Percentiles rank a stretch among this genome's conserved stretches.
phyloP scores from a whole-genome alignment of 2,113 vertebrate species.

The Oryzias javanicus region DNA sequence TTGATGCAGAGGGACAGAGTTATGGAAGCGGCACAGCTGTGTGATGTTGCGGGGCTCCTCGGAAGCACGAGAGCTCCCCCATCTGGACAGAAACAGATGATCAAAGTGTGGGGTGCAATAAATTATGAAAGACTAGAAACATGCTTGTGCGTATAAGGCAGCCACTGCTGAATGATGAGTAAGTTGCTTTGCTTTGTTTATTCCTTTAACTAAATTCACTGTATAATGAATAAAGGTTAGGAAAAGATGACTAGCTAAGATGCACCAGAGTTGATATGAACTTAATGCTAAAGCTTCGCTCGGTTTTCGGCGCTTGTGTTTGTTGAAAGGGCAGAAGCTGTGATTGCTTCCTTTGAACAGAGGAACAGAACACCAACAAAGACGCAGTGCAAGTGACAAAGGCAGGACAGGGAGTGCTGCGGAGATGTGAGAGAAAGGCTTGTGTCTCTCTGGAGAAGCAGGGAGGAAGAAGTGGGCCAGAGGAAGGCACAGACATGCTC shows the following conservation, averaged over 20 bases:
- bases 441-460: slow-evolving; percentile 36
- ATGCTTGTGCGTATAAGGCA: slow-evolving; percentile 26
- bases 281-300: slow-evolving; percentile 26
- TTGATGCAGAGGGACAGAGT: slow-evolving; percentile 19
- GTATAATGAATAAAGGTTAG: not conserved
- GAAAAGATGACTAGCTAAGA: slow-evolving; percentile 9
- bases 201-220: slow-evolving; percentile 9
- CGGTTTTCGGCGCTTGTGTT: slow-evolving; percentile 23
- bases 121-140: slow-evolving; percentile 2
- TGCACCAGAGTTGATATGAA: slow-evolving; percentile 24
- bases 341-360: slow-evolving; percentile 52
- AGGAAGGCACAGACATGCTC: slow-evolving; percentile 29
- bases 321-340: slow-evolving; percentile 15
- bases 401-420: slow-evolving; percentile 34
- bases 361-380: slow-evolving; percentile 40
- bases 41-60: slow-evolving; percentile 5
- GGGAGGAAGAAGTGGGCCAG: slow-evolving; percentile 22
- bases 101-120: not conserved
- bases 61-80: slow-evolving; percentile 64
- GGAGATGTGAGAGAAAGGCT: slow-evolving; percentile 50
- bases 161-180: slow-evolving; percentile 19
- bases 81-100: slow-evolving; percentile 44
- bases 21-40: slow-evolving; percentile 5
- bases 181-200: not conserved
- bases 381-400: slow-evolving; percentile 44